Evolutionary conservation across 2,888 invertebrate genomes (phyloP).

Genomic region (Oxystoma pomonae): DNA sequence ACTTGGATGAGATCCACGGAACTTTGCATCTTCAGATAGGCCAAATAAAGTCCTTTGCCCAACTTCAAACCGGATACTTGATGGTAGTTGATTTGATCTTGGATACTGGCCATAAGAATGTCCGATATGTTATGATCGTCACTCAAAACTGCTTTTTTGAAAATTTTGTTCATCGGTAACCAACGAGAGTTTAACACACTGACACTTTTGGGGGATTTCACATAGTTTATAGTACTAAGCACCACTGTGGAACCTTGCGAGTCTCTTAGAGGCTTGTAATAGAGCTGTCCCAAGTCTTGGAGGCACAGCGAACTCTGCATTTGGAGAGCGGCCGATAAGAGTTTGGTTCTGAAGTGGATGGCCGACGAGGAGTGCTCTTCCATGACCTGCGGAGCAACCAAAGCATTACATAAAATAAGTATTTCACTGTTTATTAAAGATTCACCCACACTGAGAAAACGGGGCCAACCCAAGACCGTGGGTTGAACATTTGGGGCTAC

Average conservation of each 20-base stretch:
- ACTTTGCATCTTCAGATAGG: slow-evolving; percentile 94
- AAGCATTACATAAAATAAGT: too few relatives aligned
- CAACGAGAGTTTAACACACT: slow-evolving; percentile 90
- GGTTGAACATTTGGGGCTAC: too few relatives aligned
- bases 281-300: slow-evolving; percentile 92
- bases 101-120: slow-evolving; percentile 80
- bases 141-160: slow-evolving; percentile 69
- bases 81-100: slow-evolving; percentile 70
- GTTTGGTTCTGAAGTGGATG: slow-evolving; percentile 85
- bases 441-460: too few relatives aligned
- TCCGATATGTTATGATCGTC: slow-evolving; percentile 76
- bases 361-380: slow-evolving; percentile 89
- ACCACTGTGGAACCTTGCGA: slow-evolving; percentile 89
- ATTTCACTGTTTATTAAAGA: too few relatives aligned
- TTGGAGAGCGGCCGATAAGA: slow-evolving; percentile 87
- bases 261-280: slow-evolving; percentile 86
- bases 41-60: slow-evolving; percentile 85
- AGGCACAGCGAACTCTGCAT: slow-evolving; percentile 80
- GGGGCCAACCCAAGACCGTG: too few relatives aligned
- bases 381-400: too few relatives aligned
- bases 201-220: slow-evolving; percentile 78
- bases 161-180: slow-evolving; percentile 76
- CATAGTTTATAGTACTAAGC: slow-evolving; percentile 78
- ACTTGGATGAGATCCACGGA: slow-evolving; percentile 93
- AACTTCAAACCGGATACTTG: slow-evolving; percentile 81